Evolutionary conservation across 2,888 invertebrate species (phyloP).

Genomic region (Machimus rusticus): DNA sequence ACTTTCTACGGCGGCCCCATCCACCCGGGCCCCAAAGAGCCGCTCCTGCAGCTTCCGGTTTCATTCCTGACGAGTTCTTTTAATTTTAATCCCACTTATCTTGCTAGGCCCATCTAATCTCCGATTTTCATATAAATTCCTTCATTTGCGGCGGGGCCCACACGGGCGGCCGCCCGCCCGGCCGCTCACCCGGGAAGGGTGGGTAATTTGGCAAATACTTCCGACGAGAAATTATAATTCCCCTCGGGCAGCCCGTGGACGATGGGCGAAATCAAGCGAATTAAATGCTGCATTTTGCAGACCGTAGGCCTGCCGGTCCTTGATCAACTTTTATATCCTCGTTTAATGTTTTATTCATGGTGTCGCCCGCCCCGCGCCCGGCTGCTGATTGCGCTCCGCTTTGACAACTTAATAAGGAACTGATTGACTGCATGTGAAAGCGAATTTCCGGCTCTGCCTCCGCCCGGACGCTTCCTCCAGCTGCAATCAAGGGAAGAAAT

Average conservation of each 20-base stretch:
- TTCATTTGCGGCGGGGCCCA: conserved; percentile 48
- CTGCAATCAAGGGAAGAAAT: conserved; percentile 23
- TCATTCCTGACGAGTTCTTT: conserved; percentile 19
- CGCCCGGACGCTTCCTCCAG: not conserved
- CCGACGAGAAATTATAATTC: conserved; percentile 43
- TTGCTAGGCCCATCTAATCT: conserved; percentile 50
- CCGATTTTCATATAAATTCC: conserved; percentile 54
- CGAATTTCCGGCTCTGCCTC: conserved; percentile 40
- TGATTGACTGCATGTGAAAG: conserved; percentile 40
- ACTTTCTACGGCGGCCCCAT: not conserved
- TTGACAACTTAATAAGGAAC: conserved; percentile 43
- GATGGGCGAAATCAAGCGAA: conserved; percentile 43
- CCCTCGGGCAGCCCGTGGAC: conserved; percentile 42
- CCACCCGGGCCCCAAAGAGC: not conserved
- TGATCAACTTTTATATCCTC: conserved; percentile 47
- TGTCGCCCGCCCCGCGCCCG: not conserved
- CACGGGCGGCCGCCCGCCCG: not conserved
- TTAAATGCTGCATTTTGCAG: conserved; percentile 45
- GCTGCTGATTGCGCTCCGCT: conserved; percentile 22
- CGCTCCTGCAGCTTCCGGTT: conserved; percentile 31
- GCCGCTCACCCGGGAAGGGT: not conserved
- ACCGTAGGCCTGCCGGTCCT: conserved; percentile 29
- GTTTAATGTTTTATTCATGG: conserved; percentile 45
- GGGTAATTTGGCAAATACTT: conserved; percentile 40
- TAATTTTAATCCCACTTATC: conserved; percentile 41